A percentile compares a stretch with the other conserved stretches of the same genome.
phyloP scores from a whole-genome alignment of 2,797 vertebrate genomes.

The Gadopsis bispinosus region DNA sequence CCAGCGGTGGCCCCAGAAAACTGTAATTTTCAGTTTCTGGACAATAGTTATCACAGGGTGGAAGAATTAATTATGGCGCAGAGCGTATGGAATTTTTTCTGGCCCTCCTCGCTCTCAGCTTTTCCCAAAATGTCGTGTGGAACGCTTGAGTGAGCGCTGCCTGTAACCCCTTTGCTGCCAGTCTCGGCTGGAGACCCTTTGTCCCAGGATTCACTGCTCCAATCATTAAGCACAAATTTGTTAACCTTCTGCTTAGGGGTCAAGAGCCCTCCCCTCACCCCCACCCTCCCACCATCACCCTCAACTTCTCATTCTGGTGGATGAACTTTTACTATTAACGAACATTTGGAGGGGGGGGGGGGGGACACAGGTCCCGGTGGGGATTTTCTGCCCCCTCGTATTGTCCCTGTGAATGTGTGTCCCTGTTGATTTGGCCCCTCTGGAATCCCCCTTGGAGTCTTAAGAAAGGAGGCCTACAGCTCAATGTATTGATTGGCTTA shows the following conservation, averaged over 20 bases:
- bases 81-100: conserved; percentile 80
- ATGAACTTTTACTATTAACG: conserved; percentile 83
- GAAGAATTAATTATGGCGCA: conserved; percentile 88
- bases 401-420: conserved; percentile 78
- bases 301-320: conserved; percentile 72
- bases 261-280: conserved; percentile 67
- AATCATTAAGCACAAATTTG: conserved; percentile 86
- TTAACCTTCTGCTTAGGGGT: conserved; percentile 84
- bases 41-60: conserved; percentile 83
- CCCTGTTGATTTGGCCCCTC: conserved; percentile 76
- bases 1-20: conserved; percentile 85
- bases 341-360: no score
- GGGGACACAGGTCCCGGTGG: conserved; percentile 57
- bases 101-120: conserved; percentile 53
- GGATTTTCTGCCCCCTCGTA: conserved; percentile 69
- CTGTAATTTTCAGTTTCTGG: conserved; percentile 85
- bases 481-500: conserved; percentile 85
- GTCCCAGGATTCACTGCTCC: conserved; percentile 82
- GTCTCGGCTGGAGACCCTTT: conserved; percentile 83
- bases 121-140: conserved; percentile 68
- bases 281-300: conserved; percentile 42
- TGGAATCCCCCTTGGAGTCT: conserved; percentile 62
- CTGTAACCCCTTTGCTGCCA: conserved; percentile 81
- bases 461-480: conserved; percentile 64
- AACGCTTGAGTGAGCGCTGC: conserved; percentile 82